Evolutionary conservation across 2,797 vertebrate species (phyloP), one percentile per base, ranked within the genome.

Genomic region (Microctenopoma steveboyesi): DNA sequence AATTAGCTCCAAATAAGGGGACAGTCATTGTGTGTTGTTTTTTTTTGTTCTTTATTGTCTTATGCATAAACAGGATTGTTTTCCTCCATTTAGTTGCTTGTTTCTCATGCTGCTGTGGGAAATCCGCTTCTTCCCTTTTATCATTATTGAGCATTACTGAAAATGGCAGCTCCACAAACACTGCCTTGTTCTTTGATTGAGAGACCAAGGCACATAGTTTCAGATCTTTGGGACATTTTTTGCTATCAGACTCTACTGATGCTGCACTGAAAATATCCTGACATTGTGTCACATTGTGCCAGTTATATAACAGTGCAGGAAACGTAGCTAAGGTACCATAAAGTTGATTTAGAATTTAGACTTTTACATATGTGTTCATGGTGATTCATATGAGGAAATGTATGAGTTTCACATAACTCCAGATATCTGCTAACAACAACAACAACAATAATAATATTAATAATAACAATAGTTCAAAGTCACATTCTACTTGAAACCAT

Each of bases 111-210:
- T 18, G n/a, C 61, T 55, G 56, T 57, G 45, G 68, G 43, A 50
- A 54, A 30, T 49, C 40, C 15, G 33, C 50, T 47, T 72, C 47
- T 25, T 60, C 66, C 47, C 56, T 45, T 62, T 18, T 42, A 52
- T 75, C 67, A 73, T 79, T 73, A 74, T 28, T 58, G 66, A 72
- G 56, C 46, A 51, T 80, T 60, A 55, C 66, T 13, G 55, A 30
- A 75, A 82, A 80, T 74, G 54, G 63, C 4, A 8, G 49, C 59
- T 50, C 59, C 30, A 59, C 69, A 83, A 74, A 78, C 64, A 53
- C 52, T 66, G 10, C 42, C n/a, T 27, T 4, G 13, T 51, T 69
- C 64, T 75, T 66, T 82, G 75, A 81, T 64, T 72, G 43, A 60
- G 49, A 66, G 40, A 78, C 57, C 6, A 28, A 43, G 65, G 78